Evolutionary conservation across 2,888 invertebrate species (phyloP), one percentile per base, ranked within the genome.

Genomic region (Drosophila peninsularis): DNA sequence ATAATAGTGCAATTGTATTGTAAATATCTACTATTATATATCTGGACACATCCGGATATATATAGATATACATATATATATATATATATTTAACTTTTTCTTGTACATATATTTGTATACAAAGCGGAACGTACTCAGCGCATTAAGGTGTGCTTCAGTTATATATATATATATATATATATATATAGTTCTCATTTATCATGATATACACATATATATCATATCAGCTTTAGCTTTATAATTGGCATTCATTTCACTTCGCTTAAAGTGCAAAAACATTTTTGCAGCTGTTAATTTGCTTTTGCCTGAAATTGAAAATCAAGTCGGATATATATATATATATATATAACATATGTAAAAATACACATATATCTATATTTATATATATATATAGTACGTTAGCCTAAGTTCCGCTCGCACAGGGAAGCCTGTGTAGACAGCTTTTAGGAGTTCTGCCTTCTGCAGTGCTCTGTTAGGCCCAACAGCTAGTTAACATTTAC

Each of bases 1-100:
- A 52, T 39, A 24, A 42, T 69, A 65, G 54, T 52, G 27, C 39
- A 65, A 54, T 62, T 65, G 30, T 44, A 50, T 52, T 62, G 63
- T 62, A 37, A 63, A 63, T 63, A 63, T 17, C 52, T 13, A 3
- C 34, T 34, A 21, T 34, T 32, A 49, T 34, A 10, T 21, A 50
- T 50, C 5, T 3, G 14, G 7, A 0, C 27, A 30, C 7, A 30
- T 5, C 27, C 27, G 7, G 27, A 30, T 30, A 30, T 30, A 30
- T 30, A 30, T 30, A 1, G 27, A 13, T 19, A 34, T 34, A 14
- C n/a, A 14, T 42, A 11, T 30, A 36, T 60, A 11, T 30, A 17
- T 30, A 27, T 45, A 9, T 42, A 42, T 45, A 14, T 27, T 17
- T 19, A 27, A 10, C 14, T n/a, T 44, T 45, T 21, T 42, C 36